Percentiles rank a stretch among this genome's conserved stretches.
These are phyloP conservation scores for Lates japonicus DNA, from an alignment of 2,797 vertebrate species.

Conservation along the genomic window DNA sequence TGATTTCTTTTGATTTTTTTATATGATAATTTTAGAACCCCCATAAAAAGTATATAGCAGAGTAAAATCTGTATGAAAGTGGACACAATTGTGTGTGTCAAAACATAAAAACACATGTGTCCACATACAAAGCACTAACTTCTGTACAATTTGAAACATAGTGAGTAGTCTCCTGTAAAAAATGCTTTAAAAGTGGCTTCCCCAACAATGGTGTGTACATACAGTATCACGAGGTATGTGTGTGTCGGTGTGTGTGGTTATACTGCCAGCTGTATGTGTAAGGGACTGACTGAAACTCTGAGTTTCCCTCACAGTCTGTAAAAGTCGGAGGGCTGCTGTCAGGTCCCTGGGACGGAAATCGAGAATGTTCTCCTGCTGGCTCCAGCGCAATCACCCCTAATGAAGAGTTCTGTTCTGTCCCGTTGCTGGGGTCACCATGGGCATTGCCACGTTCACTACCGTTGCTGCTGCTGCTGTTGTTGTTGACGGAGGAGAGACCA, in stretches of 20 bases:
- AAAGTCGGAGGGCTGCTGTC: slow-evolving; percentile 87
- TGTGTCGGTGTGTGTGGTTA: slow-evolving; percentile 73
- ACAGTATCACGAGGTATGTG: slow-evolving; percentile 13
- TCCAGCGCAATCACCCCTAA: slow-evolving; percentile 90
- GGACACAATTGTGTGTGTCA: slow-evolving; percentile 40
- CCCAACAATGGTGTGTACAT: slow-evolving; percentile 32
- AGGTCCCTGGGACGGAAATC: slow-evolving; percentile 84
- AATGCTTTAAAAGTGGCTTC: slow-evolving; percentile 57
- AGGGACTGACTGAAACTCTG: slow-evolving; percentile 90
- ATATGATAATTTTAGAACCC: slow-evolving; percentile 14
- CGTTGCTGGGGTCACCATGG: slow-evolving; percentile 75
- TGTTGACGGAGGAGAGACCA: slow-evolving; percentile 70
- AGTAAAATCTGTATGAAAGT: slow-evolving; percentile 45
- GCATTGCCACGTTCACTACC: slow-evolving; percentile 77
- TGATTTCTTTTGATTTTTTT: slow-evolving; percentile 3
- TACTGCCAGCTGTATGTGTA: slow-evolving; percentile 92
- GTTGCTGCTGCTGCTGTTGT: slow-evolving; percentile 78
- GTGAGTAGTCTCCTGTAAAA: slow-evolving; percentile 57
- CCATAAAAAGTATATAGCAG: slow-evolving; percentile 1
- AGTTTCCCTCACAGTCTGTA: slow-evolving; percentile 90
- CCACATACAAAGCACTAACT: slow-evolving; percentile 43
- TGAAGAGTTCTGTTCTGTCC: slow-evolving; percentile 93
- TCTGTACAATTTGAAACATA: slow-evolving; percentile 50
- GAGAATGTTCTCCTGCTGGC: slow-evolving; percentile 85
- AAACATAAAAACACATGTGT: slow-evolving; percentile 42